Evolutionary conservation across 2,888 invertebrate genomes (phyloP).

Genomic region (Calameuta pallipes): DNA sequence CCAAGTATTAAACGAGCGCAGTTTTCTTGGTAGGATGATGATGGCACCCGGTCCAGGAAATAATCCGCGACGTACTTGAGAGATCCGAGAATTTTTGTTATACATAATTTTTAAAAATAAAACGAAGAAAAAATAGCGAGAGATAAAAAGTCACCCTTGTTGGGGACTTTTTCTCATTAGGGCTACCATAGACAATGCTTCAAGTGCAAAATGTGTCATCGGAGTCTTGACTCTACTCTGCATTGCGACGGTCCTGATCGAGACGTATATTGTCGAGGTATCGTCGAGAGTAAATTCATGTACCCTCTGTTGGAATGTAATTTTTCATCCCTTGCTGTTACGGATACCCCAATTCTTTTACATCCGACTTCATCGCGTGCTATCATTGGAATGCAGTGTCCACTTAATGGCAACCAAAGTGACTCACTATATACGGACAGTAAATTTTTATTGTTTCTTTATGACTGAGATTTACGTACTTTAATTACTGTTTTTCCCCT

Average conservation of each 20-base stretch:
- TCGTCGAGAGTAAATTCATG: conserved; percentile 27
- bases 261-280: conserved; percentile 94
- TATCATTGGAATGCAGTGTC: not conserved
- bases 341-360: not conserved
- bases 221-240: conserved; percentile 87
- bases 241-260: conserved; percentile 94
- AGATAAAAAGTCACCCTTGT: conserved; percentile 42
- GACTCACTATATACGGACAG: not conserved
- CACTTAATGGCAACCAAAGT: not conserved
- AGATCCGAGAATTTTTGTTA: not conserved
- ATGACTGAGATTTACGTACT: conserved; percentile 29
- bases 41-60: not conserved
- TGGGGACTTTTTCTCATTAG: conserved; percentile 69
- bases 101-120: not conserved
- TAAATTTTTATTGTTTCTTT: not conserved
- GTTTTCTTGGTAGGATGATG: not conserved
- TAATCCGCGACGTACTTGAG: not conserved
- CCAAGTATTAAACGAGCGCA: not conserved
- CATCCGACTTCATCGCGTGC: not conserved
- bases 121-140: not conserved
- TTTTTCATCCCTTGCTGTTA: not conserved
- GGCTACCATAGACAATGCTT: conserved; percentile 92
- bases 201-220: conserved; percentile 87
- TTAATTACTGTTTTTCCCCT: conserved; percentile 21
- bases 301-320: not conserved